Evolutionary conservation across 2,888 invertebrate genomes (phyloP).

Genomic region (Polylopha cassiicola): DNA sequence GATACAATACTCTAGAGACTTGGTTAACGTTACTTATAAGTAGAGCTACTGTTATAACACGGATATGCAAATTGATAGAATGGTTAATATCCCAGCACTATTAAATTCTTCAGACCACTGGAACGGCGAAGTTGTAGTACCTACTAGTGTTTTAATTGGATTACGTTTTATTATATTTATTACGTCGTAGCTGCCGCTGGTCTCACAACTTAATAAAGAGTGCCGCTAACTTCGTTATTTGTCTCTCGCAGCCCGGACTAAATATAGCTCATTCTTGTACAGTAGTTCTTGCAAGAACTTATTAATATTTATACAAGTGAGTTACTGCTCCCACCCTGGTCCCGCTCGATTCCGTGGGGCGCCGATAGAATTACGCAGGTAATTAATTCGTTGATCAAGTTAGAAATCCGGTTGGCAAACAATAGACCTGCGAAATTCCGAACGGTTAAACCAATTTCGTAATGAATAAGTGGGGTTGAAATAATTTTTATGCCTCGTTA

Average conservation of each 20-base stretch:
- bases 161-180: constrained; percentile 17
- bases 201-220: constrained; percentile 20
- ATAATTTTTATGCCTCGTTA: constrained; percentile 34
- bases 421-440: constrained; percentile 38
- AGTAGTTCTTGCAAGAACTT: too few species aligned
- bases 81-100: not conserved
- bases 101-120: not conserved
- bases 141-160: constrained; percentile 15
- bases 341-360: constrained; percentile 44
- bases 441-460: constrained; percentile 29
- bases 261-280: constrained; percentile 3
- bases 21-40: too few species aligned
- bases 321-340: constrained; percentile 32
- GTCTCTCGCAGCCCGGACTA: constrained; percentile 6
- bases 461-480: constrained; percentile 24
- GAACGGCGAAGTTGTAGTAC: not conserved
- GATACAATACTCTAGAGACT: too few species aligned
- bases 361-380: constrained; percentile 40
- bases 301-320: constrained; percentile 1
- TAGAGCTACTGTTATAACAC: too few species aligned
- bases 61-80: not conserved
- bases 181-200: constrained; percentile 11
- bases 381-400: constrained; percentile 55
- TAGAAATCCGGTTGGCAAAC: constrained; percentile 47
- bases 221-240: constrained; percentile 18